Evolutionary conservation across 2,888 invertebrate genomes (phyloP).

Genomic region (Tenthredo mesomela): DNA sequence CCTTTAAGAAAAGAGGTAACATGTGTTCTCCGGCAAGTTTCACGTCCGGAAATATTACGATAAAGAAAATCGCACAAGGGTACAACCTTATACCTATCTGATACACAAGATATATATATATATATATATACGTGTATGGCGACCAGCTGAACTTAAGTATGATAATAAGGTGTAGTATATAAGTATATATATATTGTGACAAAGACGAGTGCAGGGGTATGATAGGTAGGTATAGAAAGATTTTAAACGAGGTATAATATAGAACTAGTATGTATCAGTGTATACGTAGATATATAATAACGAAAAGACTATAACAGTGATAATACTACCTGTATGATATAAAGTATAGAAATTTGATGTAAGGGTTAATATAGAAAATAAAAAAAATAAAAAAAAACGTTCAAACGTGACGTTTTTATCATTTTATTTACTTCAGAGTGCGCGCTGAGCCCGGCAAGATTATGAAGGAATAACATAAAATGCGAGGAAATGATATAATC

Average conservation of each 20-base stretch:
- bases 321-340: too few species aligned
- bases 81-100: slow-evolving; percentile 6
- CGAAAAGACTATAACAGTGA: not conserved
- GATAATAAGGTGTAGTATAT: not conserved
- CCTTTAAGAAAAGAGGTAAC: not conserved
- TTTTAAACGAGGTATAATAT: not conserved
- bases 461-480: slow-evolving; percentile 68
- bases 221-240: too few species aligned
- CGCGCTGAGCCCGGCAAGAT: slow-evolving; percentile 62
- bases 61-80: slow-evolving; percentile 36
- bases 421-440: not conserved
- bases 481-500: slow-evolving; percentile 66
- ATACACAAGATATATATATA: not conserved
- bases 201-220: not conserved
- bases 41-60: slow-evolving; percentile 30
- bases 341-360: not conserved
- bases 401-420: slow-evolving; percentile 14
- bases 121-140: too few species aligned
- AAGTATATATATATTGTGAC: slow-evolving; percentile 6
- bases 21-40: slow-evolving; percentile 31
- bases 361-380: not conserved
- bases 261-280: not conserved
- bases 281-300: not conserved
- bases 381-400: not conserved
- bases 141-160: slow-evolving; percentile 31